These are phyloP conservation scores for Eristalinus sepulchralis DNA, from an alignment of 2,888 invertebrate species.

Conservation along the genomic window DNA sequence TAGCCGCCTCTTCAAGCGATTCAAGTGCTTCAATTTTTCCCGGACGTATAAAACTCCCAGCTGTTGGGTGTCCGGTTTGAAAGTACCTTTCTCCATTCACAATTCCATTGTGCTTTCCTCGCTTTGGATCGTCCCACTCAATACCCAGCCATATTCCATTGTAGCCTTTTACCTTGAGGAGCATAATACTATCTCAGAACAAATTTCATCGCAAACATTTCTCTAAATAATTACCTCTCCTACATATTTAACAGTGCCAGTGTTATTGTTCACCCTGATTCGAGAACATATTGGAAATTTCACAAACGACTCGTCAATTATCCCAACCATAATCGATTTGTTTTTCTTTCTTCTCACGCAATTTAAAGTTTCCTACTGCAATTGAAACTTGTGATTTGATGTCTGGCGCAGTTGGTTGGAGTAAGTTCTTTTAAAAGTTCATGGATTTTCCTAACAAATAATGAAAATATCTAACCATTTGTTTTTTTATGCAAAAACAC, in stretches of 20 bases:
- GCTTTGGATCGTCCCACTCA: conserved; percentile 95
- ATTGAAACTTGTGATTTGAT: conserved; percentile 17
- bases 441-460: conserved; percentile 29
- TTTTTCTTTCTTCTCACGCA: conserved; percentile 8
- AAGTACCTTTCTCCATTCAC: conserved; percentile 92
- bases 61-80: conserved; percentile 87
- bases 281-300: conserved; percentile 79
- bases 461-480: conserved; percentile 54
- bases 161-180: conserved; percentile 83
- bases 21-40: conserved; percentile 89
- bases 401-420: not conserved
- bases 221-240: conserved; percentile 83
- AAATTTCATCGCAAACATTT: conserved; percentile 72
- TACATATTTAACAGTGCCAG: conserved; percentile 88
- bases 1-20: conserved; percentile 88
- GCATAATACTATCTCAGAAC: not conserved
- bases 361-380: not conserved
- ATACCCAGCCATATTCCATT: conserved; percentile 93
- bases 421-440: conserved; percentile 10
- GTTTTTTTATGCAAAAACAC: conserved; percentile 40
- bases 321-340: conserved; percentile 77
- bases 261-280: conserved; percentile 78
- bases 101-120: conserved; percentile 96
- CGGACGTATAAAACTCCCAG: conserved; percentile 94
- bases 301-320: conserved; percentile 79